Evolutionary conservation across 2,888 invertebrate genomes (phyloP).

Genomic region (Drosophila subquinaria): DNA sequence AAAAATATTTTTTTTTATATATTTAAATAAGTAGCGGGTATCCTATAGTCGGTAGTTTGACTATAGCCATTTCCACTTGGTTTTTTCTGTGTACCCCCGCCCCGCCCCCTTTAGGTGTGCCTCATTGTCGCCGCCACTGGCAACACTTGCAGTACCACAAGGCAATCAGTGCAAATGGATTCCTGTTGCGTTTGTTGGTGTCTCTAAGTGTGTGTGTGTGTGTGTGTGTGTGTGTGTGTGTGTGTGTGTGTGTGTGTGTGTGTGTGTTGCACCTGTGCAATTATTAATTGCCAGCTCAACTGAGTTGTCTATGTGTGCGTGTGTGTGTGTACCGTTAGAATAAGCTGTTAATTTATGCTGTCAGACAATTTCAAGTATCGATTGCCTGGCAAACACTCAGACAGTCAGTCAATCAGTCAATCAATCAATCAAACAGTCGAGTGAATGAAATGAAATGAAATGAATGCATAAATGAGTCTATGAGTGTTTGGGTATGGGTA

Average conservation of each 20-base stretch:
- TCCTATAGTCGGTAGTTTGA: too few relatives aligned
- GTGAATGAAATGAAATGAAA: not conserved
- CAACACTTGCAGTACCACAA: constrained; percentile 15
- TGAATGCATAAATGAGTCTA: not conserved
- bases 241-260: constrained; percentile 13
- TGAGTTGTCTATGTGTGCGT: constrained; percentile 3
- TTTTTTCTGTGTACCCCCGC: too few relatives aligned
- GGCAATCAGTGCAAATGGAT: constrained; percentile 73
- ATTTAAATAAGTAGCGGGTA: too few relatives aligned
- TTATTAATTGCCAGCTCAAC: constrained; percentile 52
- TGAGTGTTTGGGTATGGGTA: not conserved
- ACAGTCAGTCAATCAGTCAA: constrained; percentile 7
- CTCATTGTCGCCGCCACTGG: not conserved
- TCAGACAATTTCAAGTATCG: constrained; percentile 35
- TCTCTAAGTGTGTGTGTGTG: constrained; percentile 7
- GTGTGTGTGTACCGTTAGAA: constrained; percentile 8
- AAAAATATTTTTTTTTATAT: too few relatives aligned
- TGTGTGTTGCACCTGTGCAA: constrained; percentile 38
- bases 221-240: constrained; percentile 17
- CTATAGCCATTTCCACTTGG: too few relatives aligned
- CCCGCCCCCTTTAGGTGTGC: not conserved
- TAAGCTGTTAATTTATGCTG: constrained; percentile 43
- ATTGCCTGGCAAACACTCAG: constrained; percentile 29
- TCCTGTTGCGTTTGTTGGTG: constrained; percentile 44
- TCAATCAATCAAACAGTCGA: constrained; percentile 5